Percentiles rank a stretch among this genome's conserved stretches.
Conservation (phyloP, 1,140 invertebrate species). For the Sarcophaga bullata region DNA sequence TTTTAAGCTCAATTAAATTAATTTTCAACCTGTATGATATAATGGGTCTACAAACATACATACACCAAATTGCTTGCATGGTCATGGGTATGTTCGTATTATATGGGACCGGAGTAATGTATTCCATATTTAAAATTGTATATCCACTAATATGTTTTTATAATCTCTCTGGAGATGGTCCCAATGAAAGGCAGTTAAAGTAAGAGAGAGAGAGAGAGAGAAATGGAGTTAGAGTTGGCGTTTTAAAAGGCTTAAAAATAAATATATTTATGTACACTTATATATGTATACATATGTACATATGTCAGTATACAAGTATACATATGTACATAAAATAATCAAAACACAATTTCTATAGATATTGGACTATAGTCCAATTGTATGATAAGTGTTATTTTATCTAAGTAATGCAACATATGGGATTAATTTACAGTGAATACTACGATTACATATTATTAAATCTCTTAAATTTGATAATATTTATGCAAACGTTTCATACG, state of each 20-base stretch:
- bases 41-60: not conserved
- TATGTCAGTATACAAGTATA: not conserved
- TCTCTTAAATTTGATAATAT: too few relatives aligned
- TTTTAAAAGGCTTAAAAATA: not conserved
- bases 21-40: conserved; percentile 15
- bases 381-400: not conserved
- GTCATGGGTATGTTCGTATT: too few relatives aligned
- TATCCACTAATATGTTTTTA: not conserved
- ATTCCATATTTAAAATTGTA: conserved; percentile 1
- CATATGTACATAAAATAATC: not conserved
- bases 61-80: too few relatives aligned
- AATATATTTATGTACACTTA: not conserved
- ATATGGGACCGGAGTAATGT: not conserved
- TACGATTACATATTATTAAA: too few relatives aligned
- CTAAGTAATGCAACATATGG: conserved; percentile 13
- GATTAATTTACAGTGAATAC: not conserved
- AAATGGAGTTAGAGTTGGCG: too few relatives aligned
- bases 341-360: not conserved
- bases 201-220: too few relatives aligned
- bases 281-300: not conserved
- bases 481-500: too few relatives aligned
- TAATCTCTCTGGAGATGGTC: not conserved
- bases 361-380: too few relatives aligned
- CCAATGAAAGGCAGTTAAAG: too few relatives aligned
- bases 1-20: conserved; percentile 40